A percentile compares a stretch with the other conserved stretches of the same genome.
phyloP scores from a whole-genome alignment of 2,113 vertebrate species.

The Toxotes chatareus region DNA sequence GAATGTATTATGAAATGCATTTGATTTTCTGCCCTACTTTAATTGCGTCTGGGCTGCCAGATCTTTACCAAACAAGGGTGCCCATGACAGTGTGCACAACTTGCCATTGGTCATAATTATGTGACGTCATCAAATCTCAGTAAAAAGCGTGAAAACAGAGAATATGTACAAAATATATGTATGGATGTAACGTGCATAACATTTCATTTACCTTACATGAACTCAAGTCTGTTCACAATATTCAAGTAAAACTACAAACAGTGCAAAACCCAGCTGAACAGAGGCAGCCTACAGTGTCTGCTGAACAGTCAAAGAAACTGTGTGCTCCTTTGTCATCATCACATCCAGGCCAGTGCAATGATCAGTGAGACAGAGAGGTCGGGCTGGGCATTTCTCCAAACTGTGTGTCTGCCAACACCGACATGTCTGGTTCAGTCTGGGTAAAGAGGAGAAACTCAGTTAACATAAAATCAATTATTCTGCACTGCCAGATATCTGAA shows the following conservation, averaged over 20 bases:
- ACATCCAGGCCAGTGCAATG: constrained; percentile 15
- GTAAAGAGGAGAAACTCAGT: constrained; percentile 27
- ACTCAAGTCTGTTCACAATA: constrained; percentile 5
- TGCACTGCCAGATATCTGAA: neutral
- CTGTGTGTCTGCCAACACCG: constrained; percentile 75
- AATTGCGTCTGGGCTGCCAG: constrained; percentile 10
- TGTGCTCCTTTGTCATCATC: neutral
- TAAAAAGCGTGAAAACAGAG: constrained; percentile 31
- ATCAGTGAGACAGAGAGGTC: constrained; percentile 81
- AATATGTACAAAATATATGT: constrained; percentile 44
- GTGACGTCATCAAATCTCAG: constrained; percentile 5
- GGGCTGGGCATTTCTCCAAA: constrained; percentile 85
- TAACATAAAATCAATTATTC: constrained; percentile 16
- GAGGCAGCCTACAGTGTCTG: constrained; percentile 1
- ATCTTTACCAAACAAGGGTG: constrained; percentile 20
- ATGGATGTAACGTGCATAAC: constrained; percentile 14
- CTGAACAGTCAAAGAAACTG: constrained; percentile 4
- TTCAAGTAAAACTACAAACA: constrained; percentile 44
- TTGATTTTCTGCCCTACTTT: neutral
- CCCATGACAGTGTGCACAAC: neutral
- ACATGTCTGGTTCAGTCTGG: constrained; percentile 79
- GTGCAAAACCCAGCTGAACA: constrained; percentile 29
- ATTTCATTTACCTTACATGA: constrained; percentile 1
- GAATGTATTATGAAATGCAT: constrained; percentile 14
- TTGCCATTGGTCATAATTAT: constrained; percentile 22